Conservation (phyloP, 2,797 vertebrate genomes). For the Sebastolobus altivelis region DNA sequence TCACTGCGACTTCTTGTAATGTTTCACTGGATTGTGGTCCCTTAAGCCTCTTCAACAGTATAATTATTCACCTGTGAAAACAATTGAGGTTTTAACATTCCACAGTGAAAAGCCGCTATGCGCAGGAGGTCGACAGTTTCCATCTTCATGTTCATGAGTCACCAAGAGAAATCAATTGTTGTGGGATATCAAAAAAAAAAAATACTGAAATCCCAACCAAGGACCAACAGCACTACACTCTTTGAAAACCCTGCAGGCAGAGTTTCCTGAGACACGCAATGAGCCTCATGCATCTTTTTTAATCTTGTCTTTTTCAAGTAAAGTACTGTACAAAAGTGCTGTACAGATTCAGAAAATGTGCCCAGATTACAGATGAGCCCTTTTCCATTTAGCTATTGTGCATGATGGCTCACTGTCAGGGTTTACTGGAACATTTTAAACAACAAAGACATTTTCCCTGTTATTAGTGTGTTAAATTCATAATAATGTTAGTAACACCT, state of each 20-base stretch:
- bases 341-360: neutral
- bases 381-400: neutral
- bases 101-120: neutral
- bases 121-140: neutral
- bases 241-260: neutral
- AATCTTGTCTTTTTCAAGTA: neutral
- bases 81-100: neutral
- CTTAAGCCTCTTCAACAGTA: neutral
- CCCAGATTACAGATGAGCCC: neutral
- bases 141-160: neutral
- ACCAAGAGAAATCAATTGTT: neutral
- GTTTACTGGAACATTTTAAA: neutral
- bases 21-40: neutral
- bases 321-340: neutral
- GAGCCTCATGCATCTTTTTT: neutral
- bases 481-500: neutral
- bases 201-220: neutral
- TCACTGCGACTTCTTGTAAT: neutral
- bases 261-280: neutral
- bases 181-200: neutral
- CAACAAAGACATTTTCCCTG: neutral
- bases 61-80: slow-evolving; percentile 18
- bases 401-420: neutral
- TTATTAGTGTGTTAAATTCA: neutral
- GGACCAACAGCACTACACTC: neutral